Base-by-base conservation (phyloP, 2,888 invertebrate genomes). In the Galeopsomyia nigrocyanea region DNA sequence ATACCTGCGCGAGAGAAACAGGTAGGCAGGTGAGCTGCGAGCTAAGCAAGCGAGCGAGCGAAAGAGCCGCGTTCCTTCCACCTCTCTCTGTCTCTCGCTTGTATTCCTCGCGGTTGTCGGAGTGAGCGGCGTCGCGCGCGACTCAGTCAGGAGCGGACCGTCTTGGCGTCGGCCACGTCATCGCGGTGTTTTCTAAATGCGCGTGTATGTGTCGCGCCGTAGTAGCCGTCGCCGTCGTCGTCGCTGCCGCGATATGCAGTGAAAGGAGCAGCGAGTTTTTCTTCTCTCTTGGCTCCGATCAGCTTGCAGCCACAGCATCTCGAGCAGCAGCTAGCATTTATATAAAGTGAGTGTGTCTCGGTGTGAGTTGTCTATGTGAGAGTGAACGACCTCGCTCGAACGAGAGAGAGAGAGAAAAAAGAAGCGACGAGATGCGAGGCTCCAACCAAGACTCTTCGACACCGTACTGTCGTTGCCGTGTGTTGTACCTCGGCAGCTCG, bases 391-490 rank as follows among this genome's bases (percentile, higher is more conserved):
- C 74, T 68, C 50, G 69, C 64, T n/a, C 65, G 26, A 26, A 16
- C 16, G 46, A 16, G 10, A 1, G 58, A 13, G 3, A 16, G 56
- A 7, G 56, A 61, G 62, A 39, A 14, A n/a, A 61, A 62, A 62
- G 21, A 65, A n/a, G 21, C 17, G 50, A 13, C 21, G 80, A 76
- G 64, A 86, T 86, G 86, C 83, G 85, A 77, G 85, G 85, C 68
- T 82, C 84, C 19, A 83, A 82, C 79, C 91, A 91, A 87, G 89
- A 90, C 70, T 93, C 94, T 86, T 94, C 96, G 82, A 97, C 95
- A 82, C 98, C 97, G 85, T 97, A 97, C 83, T 97, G 98, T 88
- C 93, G 97, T 81, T 99, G 98, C 88, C 93, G 97, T 77, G 98
- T 99, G 68, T 91, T 98, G 73, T 99, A 99, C 87, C 90, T 99